Base-by-base conservation (phyloP, 2,113 vertebrate species). In the Gallinago undulata region DNA sequence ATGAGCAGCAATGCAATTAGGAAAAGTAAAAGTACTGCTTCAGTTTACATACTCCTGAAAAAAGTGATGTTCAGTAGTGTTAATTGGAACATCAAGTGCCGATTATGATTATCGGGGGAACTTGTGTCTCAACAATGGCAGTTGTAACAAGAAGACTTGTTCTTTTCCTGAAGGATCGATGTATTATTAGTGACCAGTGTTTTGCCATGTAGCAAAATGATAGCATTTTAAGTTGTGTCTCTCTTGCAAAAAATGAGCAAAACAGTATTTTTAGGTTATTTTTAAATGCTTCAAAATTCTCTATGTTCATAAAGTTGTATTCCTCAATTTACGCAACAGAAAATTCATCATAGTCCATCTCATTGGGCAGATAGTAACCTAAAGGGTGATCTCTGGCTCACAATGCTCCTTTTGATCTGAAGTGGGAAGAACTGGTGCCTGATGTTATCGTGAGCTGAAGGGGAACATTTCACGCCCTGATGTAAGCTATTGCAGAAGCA, bases 51-150 rank as follows among this genome's bases (percentile, higher is more conserved):
- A 53, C 33, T 87, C 43, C 47, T 68, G 35, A 27, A 78, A 75
- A 41, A 85, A 75, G 47, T 39, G 10, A 31, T 75, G 72, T 39
- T 77, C 64, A 53, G 11, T 33, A 51, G 48, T 62, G 68, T 84
- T 93, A 86, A 95, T 6, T 92, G 85, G 75, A 92, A 41, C 64
- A 92, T 92, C 64, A 90, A 57, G 47, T 70, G 47, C 78, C 73
- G 72, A 67, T 93, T 84, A 39, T 73, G 74, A 28, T 78, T 90
- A 56, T 70, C 67, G 64, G 64, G 59, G 27, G 45, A 90, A 47
- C 45, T 86, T 90, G 30, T 70, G 59, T 70, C 55, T 90, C 63
- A 81, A 5, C 31, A 84, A 59, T 55, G 41, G 31, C 63, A 67
- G 19, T 23, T 83, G 45, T 48, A 70, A 41, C 23, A 90, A 70